Evolutionary conservation across 2,888 invertebrate species (phyloP), one percentile per base, ranked within the genome.

Genomic region (Diadromus collaris): DNA sequence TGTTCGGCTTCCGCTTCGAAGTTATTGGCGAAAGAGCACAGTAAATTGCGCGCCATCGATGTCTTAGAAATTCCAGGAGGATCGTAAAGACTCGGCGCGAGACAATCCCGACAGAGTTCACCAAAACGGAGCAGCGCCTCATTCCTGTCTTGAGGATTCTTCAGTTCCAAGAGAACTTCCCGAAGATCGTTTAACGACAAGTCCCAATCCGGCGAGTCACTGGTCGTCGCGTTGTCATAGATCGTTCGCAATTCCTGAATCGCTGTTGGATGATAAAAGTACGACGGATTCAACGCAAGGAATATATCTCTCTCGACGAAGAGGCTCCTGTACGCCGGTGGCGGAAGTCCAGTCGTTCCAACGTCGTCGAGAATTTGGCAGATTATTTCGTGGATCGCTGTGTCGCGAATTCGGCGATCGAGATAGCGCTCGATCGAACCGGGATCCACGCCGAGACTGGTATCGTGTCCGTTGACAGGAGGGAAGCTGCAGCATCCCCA

Each of bases 251-350:
- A 78, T 44, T 88, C 81, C 0, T 34, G 54, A 1, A 86, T 34
- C 1, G 83, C 3, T 3, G n/a, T 44, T 0, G 83, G 83, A 58
- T 83, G 67, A 64, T 87, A 87, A 21, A 67, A 78, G 63, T 87
- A 80, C 6, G 34, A 10, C 0, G 86, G 85, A 83, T 89, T 89
- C 46, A 84, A 83, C 0, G 76, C 27, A 0, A 16, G 3, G 29
- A 89, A 89, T 13, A 88, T 7, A 4, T 88, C 86, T 0, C 75
- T 27, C 34, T 87, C 87, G 4, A 84, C 27, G n/a, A 87, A 86
- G 7, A 84, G 76, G 5, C 64, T 77, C 1, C 77, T 46, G 32
- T 87, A 87, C 0, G 81, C 58, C 0, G 85, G 81, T 2, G 79
- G 71, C 0, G 78, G 58, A n/a, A 51, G 38, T 16, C 69, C n/a